Evolutionary conservation across 2,888 invertebrate species (phyloP).

Genomic region (Trachelus iudaicus): DNA sequence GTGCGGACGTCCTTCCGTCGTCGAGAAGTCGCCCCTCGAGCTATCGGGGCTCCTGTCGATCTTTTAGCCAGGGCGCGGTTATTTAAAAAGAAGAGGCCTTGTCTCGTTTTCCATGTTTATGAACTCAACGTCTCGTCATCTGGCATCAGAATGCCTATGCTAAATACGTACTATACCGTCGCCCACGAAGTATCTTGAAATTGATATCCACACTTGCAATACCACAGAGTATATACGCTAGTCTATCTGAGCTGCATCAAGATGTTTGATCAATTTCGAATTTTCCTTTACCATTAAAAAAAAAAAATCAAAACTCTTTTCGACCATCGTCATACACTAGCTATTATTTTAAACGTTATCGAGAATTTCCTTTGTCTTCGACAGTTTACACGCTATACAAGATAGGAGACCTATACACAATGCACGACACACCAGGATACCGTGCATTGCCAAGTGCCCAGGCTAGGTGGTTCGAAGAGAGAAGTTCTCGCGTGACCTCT

Average conservation of each 20-base stretch:
- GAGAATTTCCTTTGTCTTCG: not conserved
- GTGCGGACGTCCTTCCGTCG: slow-evolving; percentile 58
- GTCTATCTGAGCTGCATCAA: not conserved
- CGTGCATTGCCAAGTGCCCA: not conserved
- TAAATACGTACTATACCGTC: not conserved
- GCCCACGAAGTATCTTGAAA: not conserved
- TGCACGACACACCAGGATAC: not conserved
- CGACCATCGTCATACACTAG: not conserved
- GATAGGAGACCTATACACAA: not conserved
- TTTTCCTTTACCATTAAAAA: not conserved
- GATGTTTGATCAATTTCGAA: not conserved
- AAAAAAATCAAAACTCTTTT: not conserved
- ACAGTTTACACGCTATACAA: not conserved
- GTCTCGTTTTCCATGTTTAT: not conserved
- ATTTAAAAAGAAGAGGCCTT: not conserved
- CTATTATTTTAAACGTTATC: not conserved
- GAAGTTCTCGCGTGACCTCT: not conserved
- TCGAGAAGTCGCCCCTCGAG: slow-evolving; percentile 21
- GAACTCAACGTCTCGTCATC: slow-evolving; percentile 46
- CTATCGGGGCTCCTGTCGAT: not conserved
- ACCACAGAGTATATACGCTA: not conserved
- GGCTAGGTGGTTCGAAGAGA: not conserved
- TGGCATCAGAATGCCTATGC: slow-evolving; percentile 44
- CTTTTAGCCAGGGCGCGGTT: not conserved
- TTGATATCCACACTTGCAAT: not conserved